Percentiles rank a stretch among this genome's conserved stretches.
phyloP scores from a whole-genome alignment of 2,797 vertebrate genomes.

The Danionella dracula region DNA sequence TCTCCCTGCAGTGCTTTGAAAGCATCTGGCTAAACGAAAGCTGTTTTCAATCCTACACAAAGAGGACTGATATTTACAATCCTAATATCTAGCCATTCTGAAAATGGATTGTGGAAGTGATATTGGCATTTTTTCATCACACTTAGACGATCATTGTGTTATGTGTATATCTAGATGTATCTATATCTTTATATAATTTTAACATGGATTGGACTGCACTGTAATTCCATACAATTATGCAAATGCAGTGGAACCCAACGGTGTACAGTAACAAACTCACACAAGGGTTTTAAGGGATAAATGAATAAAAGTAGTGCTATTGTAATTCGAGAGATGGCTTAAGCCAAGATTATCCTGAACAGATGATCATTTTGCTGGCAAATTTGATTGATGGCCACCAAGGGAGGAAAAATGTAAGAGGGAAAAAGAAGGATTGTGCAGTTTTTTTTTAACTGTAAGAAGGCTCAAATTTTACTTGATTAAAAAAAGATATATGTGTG shows the following conservation, averaged over 20 bases:
- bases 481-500: no score
- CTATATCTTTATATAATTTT: slow-evolving; percentile 38
- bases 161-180: slow-evolving; percentile 47
- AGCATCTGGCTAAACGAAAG: not conserved
- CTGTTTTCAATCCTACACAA: slow-evolving; percentile 21
- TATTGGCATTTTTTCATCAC: slow-evolving; percentile 45
- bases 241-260: slow-evolving; percentile 50
- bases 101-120: slow-evolving; percentile 42
- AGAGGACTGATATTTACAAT: slow-evolving; percentile 24
- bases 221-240: slow-evolving; percentile 68
- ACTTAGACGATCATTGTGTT: slow-evolving; percentile 54
- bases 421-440: slow-evolving; percentile 23
- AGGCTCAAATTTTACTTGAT: no score
- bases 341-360: slow-evolving; percentile 75
- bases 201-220: slow-evolving; percentile 59
- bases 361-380: slow-evolving; percentile 76
- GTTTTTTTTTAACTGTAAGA: no score
- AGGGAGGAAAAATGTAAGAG: no score
- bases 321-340: slow-evolving; percentile 78
- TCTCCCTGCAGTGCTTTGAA: not conserved
- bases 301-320: slow-evolving; percentile 73
- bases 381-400: slow-evolving; percentile 66
- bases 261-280: slow-evolving; percentile 30
- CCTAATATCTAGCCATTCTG: slow-evolving; percentile 36
- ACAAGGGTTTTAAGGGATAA: slow-evolving; percentile 56